Conservation (phyloP, 2,888 invertebrate genomes). For the Oscheius myriophilus region DNA sequence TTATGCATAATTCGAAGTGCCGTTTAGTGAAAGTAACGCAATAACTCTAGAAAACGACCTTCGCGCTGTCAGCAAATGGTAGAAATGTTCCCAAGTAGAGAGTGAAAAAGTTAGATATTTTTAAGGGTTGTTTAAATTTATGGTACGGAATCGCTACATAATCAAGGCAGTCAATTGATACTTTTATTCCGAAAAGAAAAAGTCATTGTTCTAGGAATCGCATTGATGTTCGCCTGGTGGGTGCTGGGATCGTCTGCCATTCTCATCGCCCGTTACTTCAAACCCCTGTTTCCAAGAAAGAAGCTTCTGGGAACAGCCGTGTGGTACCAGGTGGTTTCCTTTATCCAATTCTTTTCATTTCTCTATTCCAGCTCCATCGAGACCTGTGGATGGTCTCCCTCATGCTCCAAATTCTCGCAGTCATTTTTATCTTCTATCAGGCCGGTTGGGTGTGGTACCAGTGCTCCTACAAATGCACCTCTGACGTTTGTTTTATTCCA, state of each 20-base stretch:
- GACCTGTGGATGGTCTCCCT: conserved; percentile 51
- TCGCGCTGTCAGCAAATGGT: no score
- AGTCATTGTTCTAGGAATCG: conserved; percentile 38
- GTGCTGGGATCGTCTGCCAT: conserved; percentile 56
- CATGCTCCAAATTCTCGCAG: conserved; percentile 50
- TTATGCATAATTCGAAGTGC: no score
- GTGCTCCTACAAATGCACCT: conserved; percentile 57
- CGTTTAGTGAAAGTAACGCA: no score
- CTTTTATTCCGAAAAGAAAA: not conserved
- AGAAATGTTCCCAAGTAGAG: no score
- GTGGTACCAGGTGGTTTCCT: conserved; percentile 53
- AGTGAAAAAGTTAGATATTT: no score
- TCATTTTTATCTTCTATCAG: conserved; percentile 57
- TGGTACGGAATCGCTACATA: no score
- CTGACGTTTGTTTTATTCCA: conserved; percentile 35
- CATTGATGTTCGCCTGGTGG: conserved; percentile 59
- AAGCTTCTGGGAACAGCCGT: conserved; percentile 58
- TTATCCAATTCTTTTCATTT: conserved; percentile 1
- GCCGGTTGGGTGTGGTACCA: conserved; percentile 61
- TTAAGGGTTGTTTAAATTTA: no score
- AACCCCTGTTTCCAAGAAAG: conserved; percentile 53
- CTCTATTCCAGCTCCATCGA: conserved; percentile 47
- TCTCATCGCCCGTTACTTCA: conserved; percentile 59
- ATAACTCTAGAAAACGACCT: no score
- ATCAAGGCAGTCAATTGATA: not conserved